phyloP scores from a whole-genome alignment of 2,888 invertebrate genomes.

The Oxytorus armatus region DNA sequence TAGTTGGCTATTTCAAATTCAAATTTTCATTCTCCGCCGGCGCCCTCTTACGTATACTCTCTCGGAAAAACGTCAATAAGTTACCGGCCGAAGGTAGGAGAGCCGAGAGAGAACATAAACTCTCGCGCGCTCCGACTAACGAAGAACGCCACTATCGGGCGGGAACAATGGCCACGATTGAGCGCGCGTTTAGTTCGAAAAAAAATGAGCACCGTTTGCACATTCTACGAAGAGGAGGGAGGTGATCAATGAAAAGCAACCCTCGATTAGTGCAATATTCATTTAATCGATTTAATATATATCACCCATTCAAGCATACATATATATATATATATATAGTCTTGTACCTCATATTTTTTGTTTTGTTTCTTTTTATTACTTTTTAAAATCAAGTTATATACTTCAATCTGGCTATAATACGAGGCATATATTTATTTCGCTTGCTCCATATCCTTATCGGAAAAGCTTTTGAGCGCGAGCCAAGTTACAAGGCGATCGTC shows the following conservation, averaged over 20 bases:
- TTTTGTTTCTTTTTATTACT: constrained; percentile 31
- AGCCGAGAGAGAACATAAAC: too few relatives aligned
- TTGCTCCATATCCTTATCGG: constrained; percentile 40
- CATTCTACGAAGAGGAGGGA: background rate
- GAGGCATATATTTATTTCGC: constrained; percentile 64
- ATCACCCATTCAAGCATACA: constrained; percentile 79
- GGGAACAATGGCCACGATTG: constrained; percentile 5
- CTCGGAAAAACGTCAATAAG: too few relatives aligned
- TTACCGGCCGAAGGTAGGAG: too few relatives aligned
- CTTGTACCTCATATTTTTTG: constrained; percentile 72
- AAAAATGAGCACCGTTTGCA: background rate
- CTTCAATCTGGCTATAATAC: constrained; percentile 61
- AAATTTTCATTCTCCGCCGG: too few relatives aligned
- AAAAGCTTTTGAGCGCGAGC: constrained; percentile 27
- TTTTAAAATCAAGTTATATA: constrained; percentile 52
- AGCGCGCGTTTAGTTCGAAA: background rate
- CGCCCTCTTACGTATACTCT: too few relatives aligned
- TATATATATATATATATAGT: constrained; percentile 68
- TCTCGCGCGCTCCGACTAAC: too few relatives aligned
- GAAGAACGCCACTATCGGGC: too few relatives aligned
- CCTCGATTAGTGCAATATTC: constrained; percentile 71
- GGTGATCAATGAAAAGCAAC: constrained; percentile 6
- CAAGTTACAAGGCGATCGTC: constrained; percentile 16
- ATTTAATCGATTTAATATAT: constrained; percentile 74
- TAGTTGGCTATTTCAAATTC: too few relatives aligned